Percentiles rank a stretch among this genome's conserved stretches.
These are phyloP conservation scores for Shargacucullia verbasci DNA, from an alignment of 2,888 invertebrate species.

Conservation along the genomic window DNA sequence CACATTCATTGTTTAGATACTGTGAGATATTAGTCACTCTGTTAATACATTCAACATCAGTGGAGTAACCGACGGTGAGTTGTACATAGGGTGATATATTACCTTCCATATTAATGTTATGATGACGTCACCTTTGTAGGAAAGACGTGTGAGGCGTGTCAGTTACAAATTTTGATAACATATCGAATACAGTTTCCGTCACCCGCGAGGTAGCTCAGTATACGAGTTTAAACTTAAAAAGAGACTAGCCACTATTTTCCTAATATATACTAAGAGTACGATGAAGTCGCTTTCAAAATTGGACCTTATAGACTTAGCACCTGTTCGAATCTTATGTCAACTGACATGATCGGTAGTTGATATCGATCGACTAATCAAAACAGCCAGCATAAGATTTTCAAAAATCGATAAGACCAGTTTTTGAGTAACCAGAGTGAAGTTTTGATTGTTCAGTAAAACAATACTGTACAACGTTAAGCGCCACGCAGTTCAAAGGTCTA, in stretches of 20 bases:
- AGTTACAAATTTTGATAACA: conserved; percentile 42
- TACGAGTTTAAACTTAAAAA: conserved; percentile 15
- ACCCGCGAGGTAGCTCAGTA: conserved; percentile 37
- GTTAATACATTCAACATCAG: neutral
- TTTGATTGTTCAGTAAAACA: no score
- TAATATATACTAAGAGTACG: conserved; percentile 7
- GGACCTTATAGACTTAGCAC: neutral
- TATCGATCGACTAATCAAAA: no score
- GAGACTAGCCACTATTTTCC: conserved; percentile 1
- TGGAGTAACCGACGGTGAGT: conserved; percentile 1
- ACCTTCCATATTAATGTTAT: no score
- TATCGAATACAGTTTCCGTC: conserved; percentile 36
- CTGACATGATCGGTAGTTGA: no score
- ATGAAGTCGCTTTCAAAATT: conserved; percentile 2
- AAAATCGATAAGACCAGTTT: no score
- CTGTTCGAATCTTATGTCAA: no score
- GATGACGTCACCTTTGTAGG: no score
- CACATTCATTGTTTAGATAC: conserved; percentile 12
- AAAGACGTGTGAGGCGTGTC: conserved; percentile 35
- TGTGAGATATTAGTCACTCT: conserved; percentile 9
- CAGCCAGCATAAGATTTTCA: no score
- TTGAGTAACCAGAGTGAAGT: no score
- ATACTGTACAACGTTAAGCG: neutral
- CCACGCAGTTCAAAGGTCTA: neutral
- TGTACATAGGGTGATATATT: no score